A percentile compares a stretch with the other conserved stretches of the same genome.
Evolutionary conservation across 2,797 vertebrate species (phyloP).

Genomic region (Xiphophorus birchmanni): DNA sequence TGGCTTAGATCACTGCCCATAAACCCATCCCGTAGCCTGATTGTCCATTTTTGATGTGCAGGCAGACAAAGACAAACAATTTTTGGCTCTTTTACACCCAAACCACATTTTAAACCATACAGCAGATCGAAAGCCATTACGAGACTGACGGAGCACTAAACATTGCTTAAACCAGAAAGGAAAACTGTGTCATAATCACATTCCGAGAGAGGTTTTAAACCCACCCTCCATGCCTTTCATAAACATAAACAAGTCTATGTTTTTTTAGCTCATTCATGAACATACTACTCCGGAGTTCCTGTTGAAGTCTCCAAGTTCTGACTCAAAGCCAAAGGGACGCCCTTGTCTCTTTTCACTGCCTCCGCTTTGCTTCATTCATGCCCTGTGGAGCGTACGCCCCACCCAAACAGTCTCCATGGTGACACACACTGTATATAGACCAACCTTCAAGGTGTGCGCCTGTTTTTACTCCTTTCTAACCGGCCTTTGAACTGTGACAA

Average conservation of each 20-base stretch:
- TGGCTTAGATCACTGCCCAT: background rate
- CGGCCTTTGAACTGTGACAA: constrained; percentile 74
- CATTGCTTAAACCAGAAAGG: constrained; percentile 38
- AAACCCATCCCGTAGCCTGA: background rate
- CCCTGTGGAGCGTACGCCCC: constrained; percentile 61
- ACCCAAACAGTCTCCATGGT: constrained; percentile 77
- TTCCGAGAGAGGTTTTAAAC: constrained; percentile 35
- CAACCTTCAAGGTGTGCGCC: constrained; percentile 71
- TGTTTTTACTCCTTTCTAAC: constrained; percentile 36
- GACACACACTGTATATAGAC: constrained; percentile 58
- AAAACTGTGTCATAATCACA: constrained; percentile 58
- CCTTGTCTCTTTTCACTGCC: constrained; percentile 54
- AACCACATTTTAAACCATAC: constrained; percentile 8
- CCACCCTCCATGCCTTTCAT: constrained; percentile 48
- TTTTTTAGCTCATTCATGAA: constrained; percentile 71
- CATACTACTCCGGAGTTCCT: constrained; percentile 51
- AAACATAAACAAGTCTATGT: constrained; percentile 55
- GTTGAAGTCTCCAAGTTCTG: constrained; percentile 60
- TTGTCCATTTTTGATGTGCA: background rate
- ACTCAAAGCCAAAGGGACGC: constrained; percentile 64
- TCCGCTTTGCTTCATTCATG: constrained; percentile 64
- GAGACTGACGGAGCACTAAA: constrained; percentile 34
- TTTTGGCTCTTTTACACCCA: background rate
- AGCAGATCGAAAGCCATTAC: constrained; percentile 29
- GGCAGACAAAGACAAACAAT: background rate